Evolutionary conservation across 1,140 invertebrate species (phyloP), one percentile per base, ranked within the genome.

Genomic region (Medauroidea extradentata): DNA sequence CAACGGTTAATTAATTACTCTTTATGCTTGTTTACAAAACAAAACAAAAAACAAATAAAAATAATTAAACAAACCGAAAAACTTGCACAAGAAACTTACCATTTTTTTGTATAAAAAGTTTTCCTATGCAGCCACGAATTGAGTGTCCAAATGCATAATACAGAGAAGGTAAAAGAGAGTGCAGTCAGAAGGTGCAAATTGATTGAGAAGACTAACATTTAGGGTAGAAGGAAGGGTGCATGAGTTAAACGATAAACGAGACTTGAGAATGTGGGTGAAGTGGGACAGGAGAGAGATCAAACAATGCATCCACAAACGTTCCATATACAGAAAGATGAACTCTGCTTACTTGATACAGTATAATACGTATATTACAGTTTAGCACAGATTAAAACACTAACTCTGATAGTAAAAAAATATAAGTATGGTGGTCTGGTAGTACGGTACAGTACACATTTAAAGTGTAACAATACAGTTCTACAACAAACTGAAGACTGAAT

Each of bases 51-150:
- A 54, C n/a, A 51, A 51, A 51, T 51, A 25, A 51, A 14, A 51
- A 51, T 43, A n/a, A 57, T 49, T 49, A 19, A 57, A 50, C 29
- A 57, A 57, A 57, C 43, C 43, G 19, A 57, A 49, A 46, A 57
- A 50, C 23, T 57, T 53, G 38, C 57, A 58, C 46, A 58, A 58
- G 56, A 55, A 53, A 60, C 59, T 60, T 60, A 60, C 59, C 59
- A 55, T 60, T 60, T 39, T 60, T 60, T 54, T 59, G 61, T 63
- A 63, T 60, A 63, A 60, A 63, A 63, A 63, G 61, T 63, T 63
- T 63, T 57, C 61, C 61, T 63, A 57, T 63, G 61, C 48, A 52
- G 46, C 60, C 60, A 41, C 50, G 55, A 57, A 55, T 57, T 57
- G 49, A 61, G 60, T 50, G 60, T 58, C 60, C 60, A 57, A 53